Conservation (phyloP, 2,797 vertebrate species). For the Coregonus sp. region DNA sequence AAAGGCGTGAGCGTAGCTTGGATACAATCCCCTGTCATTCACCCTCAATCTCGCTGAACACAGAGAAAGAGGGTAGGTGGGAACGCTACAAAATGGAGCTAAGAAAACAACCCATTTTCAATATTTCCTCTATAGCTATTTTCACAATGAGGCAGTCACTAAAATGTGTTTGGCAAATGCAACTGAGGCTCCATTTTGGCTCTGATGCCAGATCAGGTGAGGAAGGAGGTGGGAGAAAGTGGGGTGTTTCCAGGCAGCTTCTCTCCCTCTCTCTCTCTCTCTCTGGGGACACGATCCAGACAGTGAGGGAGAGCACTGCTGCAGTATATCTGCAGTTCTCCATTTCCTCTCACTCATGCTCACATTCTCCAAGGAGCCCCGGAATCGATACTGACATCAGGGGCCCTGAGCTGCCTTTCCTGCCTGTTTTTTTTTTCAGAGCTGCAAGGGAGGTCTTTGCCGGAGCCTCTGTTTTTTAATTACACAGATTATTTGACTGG, state of each 20-base stretch:
- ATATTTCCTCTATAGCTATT: conserved; percentile 5
- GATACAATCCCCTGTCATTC: conserved; percentile 28
- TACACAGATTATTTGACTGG: conserved; percentile 60
- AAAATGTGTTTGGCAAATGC: conserved; percentile 45
- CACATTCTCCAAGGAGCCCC: conserved; percentile 57
- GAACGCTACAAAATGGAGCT: conserved; percentile 25
- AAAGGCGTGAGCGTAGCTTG: conserved; percentile 22
- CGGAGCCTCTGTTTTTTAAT: conserved; percentile 53
- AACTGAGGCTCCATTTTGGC: conserved; percentile 25
- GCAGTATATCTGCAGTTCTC: conserved; percentile 73
- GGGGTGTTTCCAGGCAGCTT: conserved; percentile 59
- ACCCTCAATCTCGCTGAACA: conserved; percentile 13
- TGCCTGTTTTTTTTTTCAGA: conserved; percentile 43
- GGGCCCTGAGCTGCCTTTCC: conserved; percentile 51
- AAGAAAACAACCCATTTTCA: conserved; percentile 24
- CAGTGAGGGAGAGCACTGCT: conserved; percentile 57
- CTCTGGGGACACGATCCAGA: conserved; percentile 63
- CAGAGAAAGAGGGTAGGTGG: conserved; percentile 17
- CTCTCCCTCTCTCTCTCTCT: conserved; percentile 32
- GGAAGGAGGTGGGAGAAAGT: conserved; percentile 22
- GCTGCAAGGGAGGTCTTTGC: conserved; percentile 43
- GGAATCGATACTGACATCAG: conserved; percentile 71
- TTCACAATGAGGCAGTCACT: conserved; percentile 27
- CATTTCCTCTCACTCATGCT: conserved; percentile 73
- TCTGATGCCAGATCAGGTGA: conserved; percentile 51